Percentiles rank a stretch among this genome's conserved stretches.
phyloP scores from a whole-genome alignment of 2,888 invertebrate species.

The Silvanus unidentatus region DNA sequence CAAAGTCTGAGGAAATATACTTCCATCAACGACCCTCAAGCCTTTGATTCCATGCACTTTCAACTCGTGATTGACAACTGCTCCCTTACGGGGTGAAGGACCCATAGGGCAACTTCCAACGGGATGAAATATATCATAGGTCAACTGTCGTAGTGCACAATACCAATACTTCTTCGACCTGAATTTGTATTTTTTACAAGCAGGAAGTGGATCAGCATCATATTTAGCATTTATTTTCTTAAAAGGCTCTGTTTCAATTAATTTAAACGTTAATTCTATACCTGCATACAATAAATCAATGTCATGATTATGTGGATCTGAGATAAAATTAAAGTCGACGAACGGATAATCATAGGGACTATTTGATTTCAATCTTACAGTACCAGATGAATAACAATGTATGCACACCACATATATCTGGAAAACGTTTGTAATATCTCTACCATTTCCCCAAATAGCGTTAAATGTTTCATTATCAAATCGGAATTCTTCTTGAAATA shows the following conservation, averaged over 20 bases:
- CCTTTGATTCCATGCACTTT: constrained; percentile 53
- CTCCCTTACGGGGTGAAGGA: constrained; percentile 12
- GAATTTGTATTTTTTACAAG: constrained; percentile 11
- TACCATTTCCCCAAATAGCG: background rate
- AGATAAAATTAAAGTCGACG: constrained; percentile 62
- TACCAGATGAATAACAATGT: constrained; percentile 18
- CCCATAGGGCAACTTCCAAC: constrained; percentile 35
- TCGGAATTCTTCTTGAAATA: background rate
- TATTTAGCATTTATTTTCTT: constrained; percentile 48
- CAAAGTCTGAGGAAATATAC: constrained; percentile 56
- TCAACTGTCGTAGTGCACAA: constrained; percentile 13
- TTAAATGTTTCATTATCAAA: background rate
- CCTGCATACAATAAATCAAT: constrained; percentile 52
- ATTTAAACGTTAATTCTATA: constrained; percentile 39
- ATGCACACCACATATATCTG: background rate
- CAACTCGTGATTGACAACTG: constrained; percentile 51
- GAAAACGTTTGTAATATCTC: background rate
- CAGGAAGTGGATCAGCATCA: constrained; percentile 9
- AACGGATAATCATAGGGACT: constrained; percentile 38
- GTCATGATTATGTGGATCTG: constrained; percentile 46
- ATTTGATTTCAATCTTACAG: constrained; percentile 16
- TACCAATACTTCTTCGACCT: constrained; percentile 19
- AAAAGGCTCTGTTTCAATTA: constrained; percentile 50
- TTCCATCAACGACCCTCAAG: constrained; percentile 59
- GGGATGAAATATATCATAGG: constrained; percentile 48